Conservation (phyloP, 2,113 vertebrate species). For the Corvus hawaiiensis region DNA sequence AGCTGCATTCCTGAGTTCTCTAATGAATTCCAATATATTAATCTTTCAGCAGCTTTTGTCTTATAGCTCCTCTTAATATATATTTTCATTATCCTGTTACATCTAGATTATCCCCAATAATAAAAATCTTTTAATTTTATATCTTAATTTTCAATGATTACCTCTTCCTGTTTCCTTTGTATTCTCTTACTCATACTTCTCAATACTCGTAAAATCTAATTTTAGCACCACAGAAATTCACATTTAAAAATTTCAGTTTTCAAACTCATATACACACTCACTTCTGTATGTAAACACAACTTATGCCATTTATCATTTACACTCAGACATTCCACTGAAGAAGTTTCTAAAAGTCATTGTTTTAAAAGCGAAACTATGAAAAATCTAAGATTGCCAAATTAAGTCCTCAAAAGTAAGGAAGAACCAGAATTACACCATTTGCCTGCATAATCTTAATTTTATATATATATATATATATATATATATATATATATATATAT, state of each 20-base stretch:
- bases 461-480: neutral
- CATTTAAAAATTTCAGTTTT: neutral
- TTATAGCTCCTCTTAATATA: neutral
- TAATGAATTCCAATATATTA: neutral
- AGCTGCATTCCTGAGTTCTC: neutral
- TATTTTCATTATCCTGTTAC: neutral
- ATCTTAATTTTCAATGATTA: neutral
- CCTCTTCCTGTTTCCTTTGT: neutral
- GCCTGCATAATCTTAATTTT: neutral
- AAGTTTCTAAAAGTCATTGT: neutral
- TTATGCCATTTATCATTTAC: neutral
- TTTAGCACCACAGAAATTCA: neutral
- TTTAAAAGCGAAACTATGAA: neutral
- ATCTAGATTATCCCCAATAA: neutral
- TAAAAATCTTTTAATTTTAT: neutral
- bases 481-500: neutral
- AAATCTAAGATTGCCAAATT: neutral
- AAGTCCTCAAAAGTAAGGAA: neutral
- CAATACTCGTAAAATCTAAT: neutral
- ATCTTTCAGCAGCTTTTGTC: neutral
- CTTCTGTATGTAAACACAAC: neutral
- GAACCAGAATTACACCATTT: neutral
- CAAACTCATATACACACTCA: neutral
- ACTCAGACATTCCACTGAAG: neutral
- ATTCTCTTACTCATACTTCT: neutral